phyloP scores from a whole-genome alignment of 2,888 invertebrate genomes.

The Synanthedon andrenaeformis region DNA sequence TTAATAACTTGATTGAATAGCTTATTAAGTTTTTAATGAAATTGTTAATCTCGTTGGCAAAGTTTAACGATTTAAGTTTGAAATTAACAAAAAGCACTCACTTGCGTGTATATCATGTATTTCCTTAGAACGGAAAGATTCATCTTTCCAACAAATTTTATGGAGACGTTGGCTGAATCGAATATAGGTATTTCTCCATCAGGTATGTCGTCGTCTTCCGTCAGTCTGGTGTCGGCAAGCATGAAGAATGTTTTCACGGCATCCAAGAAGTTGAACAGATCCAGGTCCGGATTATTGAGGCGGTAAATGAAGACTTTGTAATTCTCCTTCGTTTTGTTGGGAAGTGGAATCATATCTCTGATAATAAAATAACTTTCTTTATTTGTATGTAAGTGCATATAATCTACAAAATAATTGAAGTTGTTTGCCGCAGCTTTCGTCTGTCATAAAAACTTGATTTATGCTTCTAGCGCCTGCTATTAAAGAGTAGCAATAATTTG shows the following conservation, averaged over 20 bases:
- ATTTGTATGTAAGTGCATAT: neutral
- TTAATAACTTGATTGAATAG: too few relatives aligned
- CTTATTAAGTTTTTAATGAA: too few relatives aligned
- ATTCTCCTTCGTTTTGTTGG: slow-evolving; percentile 74
- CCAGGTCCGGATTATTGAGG: slow-evolving; percentile 72
- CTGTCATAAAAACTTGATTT: too few relatives aligned
- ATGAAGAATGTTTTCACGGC: slow-evolving; percentile 79
- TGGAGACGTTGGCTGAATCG: slow-evolving; percentile 74
- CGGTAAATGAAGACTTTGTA: slow-evolving; percentile 77
- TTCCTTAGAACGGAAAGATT: slow-evolving; percentile 73
- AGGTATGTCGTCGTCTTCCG: slow-evolving; percentile 70
- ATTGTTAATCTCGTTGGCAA: too few relatives aligned
- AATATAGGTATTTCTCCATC: slow-evolving; percentile 80
- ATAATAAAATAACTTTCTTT: slow-evolving; percentile 10
- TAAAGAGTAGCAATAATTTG: too few relatives aligned
- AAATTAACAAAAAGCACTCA: slow-evolving; percentile 14
- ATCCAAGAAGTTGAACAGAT: slow-evolving; percentile 75
- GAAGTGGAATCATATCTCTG: slow-evolving; percentile 78
- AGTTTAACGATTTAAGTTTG: neutral
- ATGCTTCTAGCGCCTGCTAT: too few relatives aligned
- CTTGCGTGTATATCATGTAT: slow-evolving; percentile 80
- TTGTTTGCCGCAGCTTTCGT: too few relatives aligned
- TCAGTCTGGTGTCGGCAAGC: slow-evolving; percentile 77
- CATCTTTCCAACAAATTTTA: slow-evolving; percentile 74
- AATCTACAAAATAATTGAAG: neutral